Conservation (phyloP, 2,797 vertebrate genomes). For the Atherinosoma microstoma region DNA sequence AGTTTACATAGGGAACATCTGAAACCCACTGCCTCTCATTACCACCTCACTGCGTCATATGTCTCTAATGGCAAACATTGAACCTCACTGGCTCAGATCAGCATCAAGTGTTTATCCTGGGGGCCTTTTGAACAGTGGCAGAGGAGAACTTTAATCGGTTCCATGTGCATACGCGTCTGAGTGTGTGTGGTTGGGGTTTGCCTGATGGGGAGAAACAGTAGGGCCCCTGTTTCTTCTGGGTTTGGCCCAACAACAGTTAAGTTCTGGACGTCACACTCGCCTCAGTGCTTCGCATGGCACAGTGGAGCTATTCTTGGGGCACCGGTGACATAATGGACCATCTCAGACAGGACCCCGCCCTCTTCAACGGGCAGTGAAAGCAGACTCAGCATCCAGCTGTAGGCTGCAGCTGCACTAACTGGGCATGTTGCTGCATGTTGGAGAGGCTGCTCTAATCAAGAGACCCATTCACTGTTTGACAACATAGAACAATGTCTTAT, state of each 20-base stretch:
- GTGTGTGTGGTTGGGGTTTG: slow-evolving; percentile 57
- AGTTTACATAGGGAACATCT: slow-evolving; percentile 44
- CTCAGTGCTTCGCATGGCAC: slow-evolving; percentile 68
- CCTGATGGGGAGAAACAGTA: slow-evolving; percentile 77
- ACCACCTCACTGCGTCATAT: slow-evolving; percentile 62
- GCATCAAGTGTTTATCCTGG: slow-evolving; percentile 65
- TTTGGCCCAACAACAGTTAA: slow-evolving; percentile 72
- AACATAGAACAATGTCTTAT: neutral
- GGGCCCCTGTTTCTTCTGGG: slow-evolving; percentile 82
- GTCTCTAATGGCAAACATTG: slow-evolving; percentile 59
- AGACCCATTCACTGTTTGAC: neutral
- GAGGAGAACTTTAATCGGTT: slow-evolving; percentile 71
- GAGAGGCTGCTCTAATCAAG: neutral
- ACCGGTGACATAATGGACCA: slow-evolving; percentile 78
- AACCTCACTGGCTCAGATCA: slow-evolving; percentile 47
- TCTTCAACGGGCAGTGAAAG: slow-evolving; percentile 24
- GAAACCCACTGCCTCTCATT: slow-evolving; percentile 65
- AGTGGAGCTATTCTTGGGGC: slow-evolving; percentile 81
- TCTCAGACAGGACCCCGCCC: slow-evolving; percentile 60
- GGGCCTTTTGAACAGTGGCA: slow-evolving; percentile 73
- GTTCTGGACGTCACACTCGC: slow-evolving; percentile 76
- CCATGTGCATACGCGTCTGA: slow-evolving; percentile 67
- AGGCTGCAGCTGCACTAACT: slow-evolving; percentile 47
- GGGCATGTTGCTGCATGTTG: slow-evolving; percentile 7
- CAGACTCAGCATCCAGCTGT: slow-evolving; percentile 55